Evolutionary conservation across 2,113 vertebrate species (phyloP), one percentile per base, ranked within the genome.

Genomic region (Macrotis lagotis): DNA sequence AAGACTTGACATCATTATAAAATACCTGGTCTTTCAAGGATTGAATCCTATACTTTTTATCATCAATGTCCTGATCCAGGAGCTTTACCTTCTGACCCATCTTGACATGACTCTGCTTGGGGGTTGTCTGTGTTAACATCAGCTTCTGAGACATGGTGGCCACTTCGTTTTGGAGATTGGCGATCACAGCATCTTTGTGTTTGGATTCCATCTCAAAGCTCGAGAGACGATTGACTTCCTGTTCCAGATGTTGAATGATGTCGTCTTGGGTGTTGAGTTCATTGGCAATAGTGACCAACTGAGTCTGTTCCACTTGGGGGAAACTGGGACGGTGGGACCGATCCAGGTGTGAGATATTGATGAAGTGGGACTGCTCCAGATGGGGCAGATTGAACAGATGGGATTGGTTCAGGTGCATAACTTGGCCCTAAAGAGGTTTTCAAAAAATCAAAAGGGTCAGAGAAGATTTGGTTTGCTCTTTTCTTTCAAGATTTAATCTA

Each of bases 1-100:
- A 22, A 3, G 14, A 19, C 1, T 74, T 19, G 37, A 0, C 25
- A 89, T 49, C 25, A 22, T 89, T 48, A 49, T 49, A 16, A 48
- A 0, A 0, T 97, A 99, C 99, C 99, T 99, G 98, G 6, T 98
- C 98, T 93, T 97, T 99, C 96, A 99, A 89, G 91, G 51, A 95
- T 94, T 98, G 96, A 59, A 99, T 99, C 98, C 99, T 98, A 90
- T 96, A 96, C 6, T 96, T 96, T 59, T 98, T 99, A 93, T 95
- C 97, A 6, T 89, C 92, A 0, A 98, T 93, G 90, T 98, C 98
- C 51, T 7, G 91, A 11, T 97, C 96, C 22, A 98, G 97, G 59
- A 50, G 83, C 26, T 94, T 95, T 48, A 98, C 96, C 95, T 96
- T 97, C 91, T 98, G 97, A 0, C 88, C 94, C 89, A 97, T 52